phyloP scores from a whole-genome alignment of 2,888 invertebrate genomes.

The Epiblema foenella region DNA sequence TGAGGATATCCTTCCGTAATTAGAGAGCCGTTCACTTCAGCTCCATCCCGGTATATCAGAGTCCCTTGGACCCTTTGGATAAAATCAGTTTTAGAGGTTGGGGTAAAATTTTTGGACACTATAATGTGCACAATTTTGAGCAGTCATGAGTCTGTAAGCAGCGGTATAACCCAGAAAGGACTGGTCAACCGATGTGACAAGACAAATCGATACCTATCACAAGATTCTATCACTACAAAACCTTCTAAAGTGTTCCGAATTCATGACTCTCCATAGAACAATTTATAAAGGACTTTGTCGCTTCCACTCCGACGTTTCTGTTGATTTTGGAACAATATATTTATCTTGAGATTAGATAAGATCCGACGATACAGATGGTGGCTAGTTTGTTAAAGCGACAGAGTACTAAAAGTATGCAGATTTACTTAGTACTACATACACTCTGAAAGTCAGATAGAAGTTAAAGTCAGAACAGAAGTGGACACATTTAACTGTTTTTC shows the following conservation, averaged over 20 bases:
- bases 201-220: too few species aligned
- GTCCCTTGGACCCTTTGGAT: slow-evolving; percentile 89
- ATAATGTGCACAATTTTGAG: too few species aligned
- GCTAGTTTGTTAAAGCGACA: background rate
- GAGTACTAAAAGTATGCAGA: background rate
- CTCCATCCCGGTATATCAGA: slow-evolving; percentile 89
- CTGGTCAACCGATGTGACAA: too few species aligned
- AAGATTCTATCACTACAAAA: too few species aligned
- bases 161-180: too few species aligned
- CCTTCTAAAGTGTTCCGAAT: too few species aligned
- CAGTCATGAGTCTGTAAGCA: too few species aligned
- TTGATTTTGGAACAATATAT: background rate
- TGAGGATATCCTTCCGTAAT: slow-evolving; percentile 89
- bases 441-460: slow-evolving; percentile 1
- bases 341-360: background rate
- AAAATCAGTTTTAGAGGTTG: slow-evolving; percentile 30
- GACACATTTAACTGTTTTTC: background rate
- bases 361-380: too few species aligned
- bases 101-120: slow-evolving; percentile 37
- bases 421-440: background rate
- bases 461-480: background rate
- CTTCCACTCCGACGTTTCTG: background rate
- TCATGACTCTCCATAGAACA: too few species aligned
- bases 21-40: slow-evolving; percentile 87
- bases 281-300: background rate